These are phyloP conservation scores for Leptoteleia sp. DNA, from an alignment of 1,140 invertebrate species.

Conservation along the genomic window DNA sequence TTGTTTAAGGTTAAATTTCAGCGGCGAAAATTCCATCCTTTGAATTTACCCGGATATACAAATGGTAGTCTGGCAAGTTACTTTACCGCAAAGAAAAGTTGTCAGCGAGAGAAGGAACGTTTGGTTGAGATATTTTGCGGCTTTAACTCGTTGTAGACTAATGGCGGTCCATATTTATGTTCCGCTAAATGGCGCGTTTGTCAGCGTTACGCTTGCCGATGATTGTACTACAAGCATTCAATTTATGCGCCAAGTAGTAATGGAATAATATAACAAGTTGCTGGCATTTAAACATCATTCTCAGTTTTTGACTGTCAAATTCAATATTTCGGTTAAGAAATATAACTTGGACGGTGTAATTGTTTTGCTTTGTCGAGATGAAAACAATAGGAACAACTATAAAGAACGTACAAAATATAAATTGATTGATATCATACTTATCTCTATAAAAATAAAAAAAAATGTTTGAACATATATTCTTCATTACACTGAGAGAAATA, in stretches of 20 bases:
- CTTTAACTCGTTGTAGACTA: conserved; percentile 33
- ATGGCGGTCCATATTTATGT: conserved; percentile 28
- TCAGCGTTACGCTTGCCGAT: conserved; percentile 14
- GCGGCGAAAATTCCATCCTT: neutral
- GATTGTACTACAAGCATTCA: conserved; percentile 16
- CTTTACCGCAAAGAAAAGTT: conserved; percentile 25
- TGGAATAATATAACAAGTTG: neutral
- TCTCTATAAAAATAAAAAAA: too few species aligned
- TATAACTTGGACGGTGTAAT: too few species aligned
- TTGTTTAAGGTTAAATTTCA: conserved; percentile 4
- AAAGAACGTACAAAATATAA: too few species aligned
- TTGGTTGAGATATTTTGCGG: conserved; percentile 34
- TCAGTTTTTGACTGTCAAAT: neutral
- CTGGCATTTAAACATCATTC: neutral
- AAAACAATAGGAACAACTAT: too few species aligned
- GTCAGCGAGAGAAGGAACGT: conserved; percentile 20
- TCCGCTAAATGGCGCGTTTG: conserved; percentile 30
- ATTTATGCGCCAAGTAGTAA: conserved; percentile 2
- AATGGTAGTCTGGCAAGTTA: conserved; percentile 8
- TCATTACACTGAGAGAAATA: too few species aligned
- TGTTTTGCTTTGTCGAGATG: too few species aligned
- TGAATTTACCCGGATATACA: conserved; percentile 2
- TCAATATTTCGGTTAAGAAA: too few species aligned
- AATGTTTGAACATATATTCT: too few species aligned
- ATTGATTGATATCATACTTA: too few species aligned